Evolutionary conservation across 2,888 invertebrate species (phyloP).

Genomic region (Entomobrya proxima): DNA sequence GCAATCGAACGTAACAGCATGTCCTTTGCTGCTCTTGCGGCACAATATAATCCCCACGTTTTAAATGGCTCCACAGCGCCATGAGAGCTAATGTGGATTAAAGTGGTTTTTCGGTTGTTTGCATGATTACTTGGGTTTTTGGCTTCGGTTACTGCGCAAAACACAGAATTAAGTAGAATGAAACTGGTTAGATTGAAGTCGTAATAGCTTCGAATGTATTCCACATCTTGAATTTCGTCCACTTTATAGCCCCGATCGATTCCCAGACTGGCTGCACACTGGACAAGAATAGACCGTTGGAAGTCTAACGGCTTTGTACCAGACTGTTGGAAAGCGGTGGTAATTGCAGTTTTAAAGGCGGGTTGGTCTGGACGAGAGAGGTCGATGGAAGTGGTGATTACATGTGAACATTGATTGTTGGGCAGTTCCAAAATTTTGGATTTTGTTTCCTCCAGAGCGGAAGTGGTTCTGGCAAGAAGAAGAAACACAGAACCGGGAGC

Average conservation of each 20-base stretch:
- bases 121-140: not conserved
- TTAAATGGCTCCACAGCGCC: conserved; percentile 88
- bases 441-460: conserved; percentile 83
- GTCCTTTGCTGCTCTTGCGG: conserved; percentile 91
- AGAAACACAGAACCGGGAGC: conserved; percentile 84
- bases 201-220: conserved; percentile 38
- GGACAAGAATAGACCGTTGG: conserved; percentile 52
- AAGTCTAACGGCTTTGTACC: not conserved
- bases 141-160: conserved; percentile 12
- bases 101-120: not conserved
- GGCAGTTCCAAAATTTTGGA: not conserved
- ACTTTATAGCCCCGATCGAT: conserved; percentile 37
- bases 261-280: conserved; percentile 53
- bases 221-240: conserved; percentile 33
- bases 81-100: conserved; percentile 87
- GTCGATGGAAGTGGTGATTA: conserved; percentile 38
- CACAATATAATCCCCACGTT: conserved; percentile 88
- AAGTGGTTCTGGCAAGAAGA: conserved; percentile 85
- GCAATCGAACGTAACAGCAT: conserved; percentile 85
- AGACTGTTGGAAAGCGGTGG: not conserved
- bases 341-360: not conserved
- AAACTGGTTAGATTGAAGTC: conserved; percentile 52
- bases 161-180: conserved; percentile 45
- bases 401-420: not conserved
- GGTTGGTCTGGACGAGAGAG: conserved; percentile 28